phyloP scores from a whole-genome alignment of 92 coral and sea anemone species.

The Umimayanthus chanpuru region DNA sequence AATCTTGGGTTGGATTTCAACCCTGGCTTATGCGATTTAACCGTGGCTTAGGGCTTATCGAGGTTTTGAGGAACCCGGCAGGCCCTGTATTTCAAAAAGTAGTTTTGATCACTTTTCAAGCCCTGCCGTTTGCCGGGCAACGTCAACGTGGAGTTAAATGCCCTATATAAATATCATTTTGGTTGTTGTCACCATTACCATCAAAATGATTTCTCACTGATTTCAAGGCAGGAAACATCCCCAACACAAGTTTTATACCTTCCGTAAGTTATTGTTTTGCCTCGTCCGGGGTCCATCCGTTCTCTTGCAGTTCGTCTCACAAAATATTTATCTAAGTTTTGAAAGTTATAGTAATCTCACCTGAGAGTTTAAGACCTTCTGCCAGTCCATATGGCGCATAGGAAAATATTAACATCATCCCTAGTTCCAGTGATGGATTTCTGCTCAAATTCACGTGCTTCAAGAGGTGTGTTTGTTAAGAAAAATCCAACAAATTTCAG shows the following conservation, averaged over 20 bases:
- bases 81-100: no score
- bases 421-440: conserved; percentile 93
- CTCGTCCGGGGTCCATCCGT: not conserved
- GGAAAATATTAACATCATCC: conserved; percentile 91
- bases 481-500: not conserved
- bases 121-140: no score
- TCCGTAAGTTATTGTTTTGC: no score
- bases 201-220: not conserved
- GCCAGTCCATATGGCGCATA: conserved; percentile 99
- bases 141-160: no score
- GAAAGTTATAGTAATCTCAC: conserved; percentile 35
- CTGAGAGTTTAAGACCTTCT: conserved; percentile 95
- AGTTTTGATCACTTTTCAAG: no score
- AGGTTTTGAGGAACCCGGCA: no score
- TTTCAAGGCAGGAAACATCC: no score
- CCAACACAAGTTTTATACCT: no score
- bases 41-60: no score
- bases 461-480: conserved; percentile 76
- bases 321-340: no score
- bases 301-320: not conserved
- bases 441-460: conserved; percentile 92
- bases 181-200: not conserved
- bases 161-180: not conserved
- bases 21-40: no score
- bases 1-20: no score